Evolutionary conservation across 2,113 vertebrate genomes (phyloP).

Genomic region (Falco punctatus): DNA sequence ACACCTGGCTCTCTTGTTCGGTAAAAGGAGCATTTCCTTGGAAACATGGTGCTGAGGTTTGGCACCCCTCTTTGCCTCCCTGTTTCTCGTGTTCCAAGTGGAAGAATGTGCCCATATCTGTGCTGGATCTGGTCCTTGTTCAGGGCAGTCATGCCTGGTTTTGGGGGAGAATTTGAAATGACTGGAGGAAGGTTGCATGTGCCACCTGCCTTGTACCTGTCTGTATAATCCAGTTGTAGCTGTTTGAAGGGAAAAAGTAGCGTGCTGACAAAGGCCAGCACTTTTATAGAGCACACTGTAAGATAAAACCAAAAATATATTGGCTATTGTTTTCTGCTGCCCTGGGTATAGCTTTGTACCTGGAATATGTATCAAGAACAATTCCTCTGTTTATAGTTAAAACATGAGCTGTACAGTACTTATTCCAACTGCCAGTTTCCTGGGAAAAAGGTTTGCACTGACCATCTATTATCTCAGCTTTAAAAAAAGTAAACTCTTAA

Average conservation of each 20-base stretch:
- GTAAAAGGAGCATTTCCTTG: not conserved
- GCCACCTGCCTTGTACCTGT: not conserved
- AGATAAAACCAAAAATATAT: conserved; percentile 10
- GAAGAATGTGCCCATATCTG: not conserved
- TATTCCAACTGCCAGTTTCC: conserved; percentile 33
- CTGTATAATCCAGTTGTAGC: not conserved
- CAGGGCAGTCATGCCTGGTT: not conserved
- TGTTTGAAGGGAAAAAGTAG: not conserved
- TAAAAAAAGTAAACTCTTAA: conserved; percentile 20
- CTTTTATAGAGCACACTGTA: not conserved
- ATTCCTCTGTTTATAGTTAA: conserved; percentile 20
- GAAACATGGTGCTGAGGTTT: not conserved
- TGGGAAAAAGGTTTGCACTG: conserved; percentile 27
- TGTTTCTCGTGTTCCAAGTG: not conserved
- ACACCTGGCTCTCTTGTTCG: not conserved
- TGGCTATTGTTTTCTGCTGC: conserved; percentile 20
- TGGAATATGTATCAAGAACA: conserved; percentile 15
- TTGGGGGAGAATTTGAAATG: not conserved
- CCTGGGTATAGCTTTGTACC: not conserved
- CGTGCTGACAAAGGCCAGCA: not conserved
- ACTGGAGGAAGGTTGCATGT: not conserved
- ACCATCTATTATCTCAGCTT: conserved; percentile 18
- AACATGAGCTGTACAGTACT: conserved; percentile 21
- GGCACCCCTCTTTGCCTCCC: not conserved
- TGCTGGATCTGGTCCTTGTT: not conserved